These are phyloP conservation scores for Heteronetta atricapilla DNA, from an alignment of 2,113 vertebrate genomes.

Conservation along the genomic window DNA sequence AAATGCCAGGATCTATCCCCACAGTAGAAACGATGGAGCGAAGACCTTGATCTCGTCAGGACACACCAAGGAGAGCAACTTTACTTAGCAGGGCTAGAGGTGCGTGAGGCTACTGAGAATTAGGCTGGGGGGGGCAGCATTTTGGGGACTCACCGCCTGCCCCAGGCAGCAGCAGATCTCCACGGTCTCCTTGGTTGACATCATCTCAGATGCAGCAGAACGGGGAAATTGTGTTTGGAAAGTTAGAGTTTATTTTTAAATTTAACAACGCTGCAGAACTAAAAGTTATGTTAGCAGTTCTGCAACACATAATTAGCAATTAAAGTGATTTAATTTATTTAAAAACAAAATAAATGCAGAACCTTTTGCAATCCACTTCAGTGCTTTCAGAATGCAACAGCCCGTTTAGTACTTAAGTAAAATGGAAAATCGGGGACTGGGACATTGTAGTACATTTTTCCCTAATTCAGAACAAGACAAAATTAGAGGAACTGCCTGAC, in stretches of 20 bases:
- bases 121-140: not conserved
- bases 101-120: not conserved
- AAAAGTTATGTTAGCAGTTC: constrained; percentile 31
- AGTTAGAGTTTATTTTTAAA: not conserved
- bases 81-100: not conserved
- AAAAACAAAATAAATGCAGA: constrained; percentile 44
- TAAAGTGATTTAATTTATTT: constrained; percentile 50
- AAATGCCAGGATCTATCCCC: not conserved
- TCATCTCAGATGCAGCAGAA: not conserved
- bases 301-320: constrained; percentile 23
- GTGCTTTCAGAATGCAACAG: constrained; percentile 38
- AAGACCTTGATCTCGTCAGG: not conserved
- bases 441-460: constrained; percentile 29
- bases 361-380: constrained; percentile 44
- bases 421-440: constrained; percentile 44
- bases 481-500: constrained; percentile 62
- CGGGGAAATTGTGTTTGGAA: not conserved
- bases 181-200: not conserved
- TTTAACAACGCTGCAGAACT: not conserved
- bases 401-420: constrained; percentile 13
- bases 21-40: not conserved
- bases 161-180: not conserved
- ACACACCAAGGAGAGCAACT: not conserved
- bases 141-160: not conserved
- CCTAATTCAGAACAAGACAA: constrained; percentile 62